phyloP scores from a whole-genome alignment of 2,888 invertebrate genomes.

The Agrotis exclamationis region DNA sequence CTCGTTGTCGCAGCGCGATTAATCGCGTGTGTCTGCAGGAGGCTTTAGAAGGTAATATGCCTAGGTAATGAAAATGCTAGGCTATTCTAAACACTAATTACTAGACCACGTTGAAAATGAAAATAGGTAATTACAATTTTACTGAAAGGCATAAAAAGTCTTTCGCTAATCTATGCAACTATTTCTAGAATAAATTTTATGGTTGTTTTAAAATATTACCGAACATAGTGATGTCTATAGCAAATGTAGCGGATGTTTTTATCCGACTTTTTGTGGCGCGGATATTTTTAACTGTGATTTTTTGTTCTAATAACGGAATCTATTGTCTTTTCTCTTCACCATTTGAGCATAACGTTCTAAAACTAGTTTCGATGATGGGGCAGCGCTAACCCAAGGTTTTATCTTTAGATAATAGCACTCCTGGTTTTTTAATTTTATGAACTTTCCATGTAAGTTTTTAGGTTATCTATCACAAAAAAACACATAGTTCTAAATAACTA shows the following conservation, averaged over 20 bases:
- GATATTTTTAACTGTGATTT: conserved; percentile 16
- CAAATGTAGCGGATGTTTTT: conserved; percentile 6
- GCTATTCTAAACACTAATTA: neutral
- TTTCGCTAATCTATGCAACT: neutral
- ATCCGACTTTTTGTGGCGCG: neutral
- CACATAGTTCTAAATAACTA: too few relatives aligned
- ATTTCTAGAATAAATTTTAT: conserved; percentile 3
- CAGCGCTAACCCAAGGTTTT: too few relatives aligned
- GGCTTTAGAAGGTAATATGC: too few relatives aligned
- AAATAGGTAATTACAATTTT: neutral
- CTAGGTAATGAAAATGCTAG: neutral
- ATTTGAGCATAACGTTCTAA: too few relatives aligned
- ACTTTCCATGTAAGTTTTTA: too few relatives aligned
- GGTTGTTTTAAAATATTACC: neutral
- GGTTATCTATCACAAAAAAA: too few relatives aligned
- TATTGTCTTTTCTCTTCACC: neutral
- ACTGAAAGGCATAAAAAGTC: conserved; percentile 1
- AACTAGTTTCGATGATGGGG: too few relatives aligned
- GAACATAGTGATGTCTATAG: conserved; percentile 8
- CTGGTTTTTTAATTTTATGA: too few relatives aligned
- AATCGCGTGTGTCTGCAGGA: too few relatives aligned
- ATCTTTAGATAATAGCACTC: too few relatives aligned
- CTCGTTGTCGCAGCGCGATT: too few relatives aligned
- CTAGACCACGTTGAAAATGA: conserved; percentile 10
- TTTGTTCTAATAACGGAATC: conserved; percentile 13